Percentiles rank a stretch among this genome's conserved stretches.
Evolutionary conservation across 2,888 invertebrate genomes (phyloP).

Genomic region (Enchytraeus crypticus): DNA sequence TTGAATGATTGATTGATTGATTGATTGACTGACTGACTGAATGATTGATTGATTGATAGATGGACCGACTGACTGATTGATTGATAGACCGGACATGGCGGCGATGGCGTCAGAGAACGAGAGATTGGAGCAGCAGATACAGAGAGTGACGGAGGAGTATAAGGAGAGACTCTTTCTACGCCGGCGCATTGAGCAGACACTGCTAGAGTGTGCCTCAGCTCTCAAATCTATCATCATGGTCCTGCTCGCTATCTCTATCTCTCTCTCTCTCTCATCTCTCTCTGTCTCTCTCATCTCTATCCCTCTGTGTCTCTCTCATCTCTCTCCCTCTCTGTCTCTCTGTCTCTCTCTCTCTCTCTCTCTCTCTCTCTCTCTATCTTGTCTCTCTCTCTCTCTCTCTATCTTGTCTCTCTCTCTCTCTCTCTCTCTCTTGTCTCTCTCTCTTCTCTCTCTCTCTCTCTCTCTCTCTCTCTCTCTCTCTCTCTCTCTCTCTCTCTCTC

Average conservation of each 20-base stretch:
- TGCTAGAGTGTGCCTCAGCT: not conserved
- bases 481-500: not conserved
- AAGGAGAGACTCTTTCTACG: not conserved
- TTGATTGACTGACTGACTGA: no score
- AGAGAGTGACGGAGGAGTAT: not conserved
- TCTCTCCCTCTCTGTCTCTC: not conserved
- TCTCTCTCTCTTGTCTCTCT: not conserved
- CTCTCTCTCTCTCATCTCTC: not conserved
- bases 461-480: not conserved
- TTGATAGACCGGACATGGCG: not conserved
- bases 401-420: not conserved
- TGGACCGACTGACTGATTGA: no score
- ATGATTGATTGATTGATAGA: no score
- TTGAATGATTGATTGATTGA: no score
- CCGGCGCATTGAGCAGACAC: not conserved
- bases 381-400: no score
- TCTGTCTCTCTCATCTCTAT: no score
- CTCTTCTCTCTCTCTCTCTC: not conserved
- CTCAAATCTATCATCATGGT: not conserved
- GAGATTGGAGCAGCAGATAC: not conserved
- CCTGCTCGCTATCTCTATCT: not conserved
- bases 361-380: not conserved
- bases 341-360: not conserved
- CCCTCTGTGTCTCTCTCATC: no score
- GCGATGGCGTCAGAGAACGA: not conserved